Percentiles rank a stretch among this genome's conserved stretches.
phyloP scores from a whole-genome alignment of 2,797 vertebrate genomes.

The Australoheros facetus region DNA sequence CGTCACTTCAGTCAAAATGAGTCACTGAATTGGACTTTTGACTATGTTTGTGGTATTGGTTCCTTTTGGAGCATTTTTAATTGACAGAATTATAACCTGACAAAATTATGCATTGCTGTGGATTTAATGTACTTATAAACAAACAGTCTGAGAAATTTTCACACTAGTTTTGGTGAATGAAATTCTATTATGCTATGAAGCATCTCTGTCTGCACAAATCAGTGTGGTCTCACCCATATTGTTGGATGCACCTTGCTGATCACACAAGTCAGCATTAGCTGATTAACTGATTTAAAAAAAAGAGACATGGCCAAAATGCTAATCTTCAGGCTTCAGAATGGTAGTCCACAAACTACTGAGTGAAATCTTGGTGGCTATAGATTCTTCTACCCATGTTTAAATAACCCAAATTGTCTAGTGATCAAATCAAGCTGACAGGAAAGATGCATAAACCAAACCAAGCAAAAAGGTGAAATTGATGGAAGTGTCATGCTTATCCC shows the following conservation, averaged over 20 bases:
- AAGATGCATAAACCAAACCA: neutral
- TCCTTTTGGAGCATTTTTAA: neutral
- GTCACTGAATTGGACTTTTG: neutral
- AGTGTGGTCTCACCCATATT: neutral
- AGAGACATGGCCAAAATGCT: too few species aligned
- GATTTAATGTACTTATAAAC: too few species aligned
- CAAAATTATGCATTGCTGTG: too few species aligned
- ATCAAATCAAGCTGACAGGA: neutral
- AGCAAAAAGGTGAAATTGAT: neutral
- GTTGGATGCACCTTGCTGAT: neutral
- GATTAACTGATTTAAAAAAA: neutral
- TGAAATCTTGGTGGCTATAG: too few species aligned
- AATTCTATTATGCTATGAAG: neutral
- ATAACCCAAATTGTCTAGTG: neutral
- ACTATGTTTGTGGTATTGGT: neutral
- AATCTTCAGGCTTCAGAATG: too few species aligned
- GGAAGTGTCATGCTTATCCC: too few species aligned
- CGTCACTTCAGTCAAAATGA: neutral
- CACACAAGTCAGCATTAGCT: neutral
- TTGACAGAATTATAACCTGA: too few species aligned
- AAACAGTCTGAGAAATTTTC: too few species aligned
- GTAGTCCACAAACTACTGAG: too few species aligned
- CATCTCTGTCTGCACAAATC: neutral
- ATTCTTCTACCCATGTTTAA: neutral
- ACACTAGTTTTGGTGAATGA: neutral